Evolutionary conservation across 2,113 vertebrate genomes (phyloP).

Genomic region (Nothocercus nigrocapillus): DNA sequence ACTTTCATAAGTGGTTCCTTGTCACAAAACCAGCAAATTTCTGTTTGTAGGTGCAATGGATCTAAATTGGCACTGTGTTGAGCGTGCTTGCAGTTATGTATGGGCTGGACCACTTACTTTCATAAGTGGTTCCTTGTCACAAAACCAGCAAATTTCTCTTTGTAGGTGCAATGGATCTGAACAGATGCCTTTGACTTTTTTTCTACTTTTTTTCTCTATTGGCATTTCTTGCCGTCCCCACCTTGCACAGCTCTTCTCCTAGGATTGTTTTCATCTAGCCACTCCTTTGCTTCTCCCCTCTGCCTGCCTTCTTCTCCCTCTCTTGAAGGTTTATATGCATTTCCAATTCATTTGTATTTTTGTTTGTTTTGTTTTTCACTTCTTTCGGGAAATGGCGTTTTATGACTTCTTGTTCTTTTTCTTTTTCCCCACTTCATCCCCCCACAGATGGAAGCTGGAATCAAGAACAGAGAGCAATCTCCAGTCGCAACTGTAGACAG

Average conservation of each 20-base stretch:
- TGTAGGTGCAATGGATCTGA: neutral
- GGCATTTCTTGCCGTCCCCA: neutral
- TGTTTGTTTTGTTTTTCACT: conserved; percentile 31
- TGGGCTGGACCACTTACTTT: neutral
- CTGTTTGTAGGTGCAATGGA: neutral
- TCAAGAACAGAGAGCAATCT: conserved; percentile 71
- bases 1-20: neutral
- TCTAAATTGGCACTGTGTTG: neutral
- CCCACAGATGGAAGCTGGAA: conserved; percentile 76
- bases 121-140: neutral
- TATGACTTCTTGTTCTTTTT: neutral
- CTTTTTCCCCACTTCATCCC: conserved; percentile 30
- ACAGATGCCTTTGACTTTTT: neutral
- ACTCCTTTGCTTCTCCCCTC: neutral
- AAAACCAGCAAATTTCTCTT: neutral
- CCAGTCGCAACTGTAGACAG: conserved; percentile 58
- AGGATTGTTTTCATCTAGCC: neutral
- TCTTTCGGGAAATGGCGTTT: conserved; percentile 52
- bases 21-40: neutral
- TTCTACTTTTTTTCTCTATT: neutral
- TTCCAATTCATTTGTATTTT: conserved; percentile 14
- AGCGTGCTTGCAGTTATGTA: neutral
- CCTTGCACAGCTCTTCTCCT: neutral
- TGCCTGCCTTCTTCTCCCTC: neutral
- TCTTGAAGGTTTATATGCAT: neutral